phyloP scores from a whole-genome alignment of 2,113 vertebrate genomes.

The Erpornis zantholeuca region DNA sequence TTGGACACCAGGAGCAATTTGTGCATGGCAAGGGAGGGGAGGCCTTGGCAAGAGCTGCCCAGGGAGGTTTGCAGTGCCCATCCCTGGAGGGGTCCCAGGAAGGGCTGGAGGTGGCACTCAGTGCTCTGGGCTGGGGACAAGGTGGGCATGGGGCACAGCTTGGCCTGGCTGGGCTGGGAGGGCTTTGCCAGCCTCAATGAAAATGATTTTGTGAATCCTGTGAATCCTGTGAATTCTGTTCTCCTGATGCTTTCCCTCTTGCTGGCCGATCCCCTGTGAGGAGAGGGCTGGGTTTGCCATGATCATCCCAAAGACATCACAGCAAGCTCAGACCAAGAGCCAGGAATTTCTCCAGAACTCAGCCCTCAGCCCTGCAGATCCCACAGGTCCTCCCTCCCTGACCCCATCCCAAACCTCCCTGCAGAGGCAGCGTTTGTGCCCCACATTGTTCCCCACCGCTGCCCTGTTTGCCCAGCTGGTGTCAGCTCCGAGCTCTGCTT shows the following conservation, averaged over 20 bases:
- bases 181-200: neutral
- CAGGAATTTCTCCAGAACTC: neutral
- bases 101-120: neutral
- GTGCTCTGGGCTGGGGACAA: neutral
- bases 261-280: neutral
- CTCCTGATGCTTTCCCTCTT: neutral
- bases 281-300: neutral
- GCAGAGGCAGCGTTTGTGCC: neutral
- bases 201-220: neutral
- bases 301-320: neutral
- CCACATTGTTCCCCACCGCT: neutral
- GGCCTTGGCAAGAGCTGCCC: neutral
- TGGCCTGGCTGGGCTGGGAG: accelerated
- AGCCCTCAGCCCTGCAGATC: neutral
- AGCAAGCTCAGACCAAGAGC: accelerated
- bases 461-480: conserved; percentile 68
- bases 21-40: neutral
- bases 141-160: neutral
- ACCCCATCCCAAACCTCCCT: neutral
- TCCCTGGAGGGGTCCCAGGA: neutral
- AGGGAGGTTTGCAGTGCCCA: neutral
- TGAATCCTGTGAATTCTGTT: neutral
- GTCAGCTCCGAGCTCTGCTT: conserved; percentile 45
- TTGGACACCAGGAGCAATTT: neutral
- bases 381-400: accelerated